Evolutionary conservation across 2,797 vertebrate species (phyloP).

Genomic region (Danio choprae): DNA sequence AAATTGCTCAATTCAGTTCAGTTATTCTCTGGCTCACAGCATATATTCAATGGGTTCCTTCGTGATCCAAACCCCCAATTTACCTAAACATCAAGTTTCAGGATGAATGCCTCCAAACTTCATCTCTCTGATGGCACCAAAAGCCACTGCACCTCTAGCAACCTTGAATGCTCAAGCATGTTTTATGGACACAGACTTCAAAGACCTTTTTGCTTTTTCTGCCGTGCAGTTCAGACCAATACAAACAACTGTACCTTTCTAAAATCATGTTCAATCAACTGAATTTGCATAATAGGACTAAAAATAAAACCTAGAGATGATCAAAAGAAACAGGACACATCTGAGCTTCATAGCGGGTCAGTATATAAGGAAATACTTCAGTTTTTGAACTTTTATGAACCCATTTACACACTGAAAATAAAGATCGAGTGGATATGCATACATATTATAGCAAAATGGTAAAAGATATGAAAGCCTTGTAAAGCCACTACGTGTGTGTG

Average conservation of each 20-base stretch:
- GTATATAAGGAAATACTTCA: not conserved
- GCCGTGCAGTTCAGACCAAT: not conserved
- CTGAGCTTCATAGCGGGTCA: not conserved
- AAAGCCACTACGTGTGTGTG: too few species aligned
- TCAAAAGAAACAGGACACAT: constrained; percentile 3
- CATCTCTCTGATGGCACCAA: not conserved
- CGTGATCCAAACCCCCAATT: constrained; percentile 4
- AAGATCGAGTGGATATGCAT: not conserved
- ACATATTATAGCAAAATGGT: not conserved
- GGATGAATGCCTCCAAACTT: constrained; percentile 2
- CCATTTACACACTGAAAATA: not conserved
- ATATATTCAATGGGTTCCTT: not conserved
- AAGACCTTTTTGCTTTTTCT: not conserved
- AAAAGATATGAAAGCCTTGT: too few species aligned
- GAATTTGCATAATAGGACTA: not conserved
- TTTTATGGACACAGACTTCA: not conserved
- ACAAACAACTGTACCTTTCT: constrained; percentile 4
- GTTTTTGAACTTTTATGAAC: not conserved
- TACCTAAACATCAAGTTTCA: not conserved
- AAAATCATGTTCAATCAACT: not conserved
- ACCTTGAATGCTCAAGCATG: not conserved
- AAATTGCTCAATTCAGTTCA: constrained; percentile 18
- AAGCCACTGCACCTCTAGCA: constrained; percentile 1
- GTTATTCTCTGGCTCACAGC: constrained; percentile 9
- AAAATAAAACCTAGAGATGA: not conserved